Evolutionary conservation across 2,888 invertebrate species (phyloP), one percentile per base, ranked within the genome.

Genomic region (Galeopsomyia nigrocyanea): DNA sequence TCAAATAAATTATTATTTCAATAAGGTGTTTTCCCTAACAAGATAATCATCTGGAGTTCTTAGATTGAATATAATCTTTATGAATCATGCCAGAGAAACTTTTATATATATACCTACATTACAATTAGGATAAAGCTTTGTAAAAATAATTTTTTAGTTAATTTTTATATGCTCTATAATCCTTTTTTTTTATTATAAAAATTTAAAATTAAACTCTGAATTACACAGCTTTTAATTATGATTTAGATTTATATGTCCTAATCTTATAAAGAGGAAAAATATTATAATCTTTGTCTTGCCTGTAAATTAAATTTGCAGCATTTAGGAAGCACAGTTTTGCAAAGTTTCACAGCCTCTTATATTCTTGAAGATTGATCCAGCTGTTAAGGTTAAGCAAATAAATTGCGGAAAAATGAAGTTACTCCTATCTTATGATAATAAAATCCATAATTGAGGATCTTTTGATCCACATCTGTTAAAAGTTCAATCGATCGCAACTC

Each of bases 321-420:
- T 55, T 55, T 49, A 56, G 62, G 68, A 68, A 68, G 68, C 62
- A 62, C 62, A 62, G 50, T 56, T 51, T 60, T 17, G 16, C 16
- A 26, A 39, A 60, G 21, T 53, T 51, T 68, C 68, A 68, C 56
- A 68, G 56, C 49, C 68, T 55, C 26, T 66, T n/a, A n/a, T n/a
- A n/a, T n/a, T 47, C 47, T 60, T 62, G 21, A 49, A 53, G 17
- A 17, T 58, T 39, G 16, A 16, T 16, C 19, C 14, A 51, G 26
- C 26, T 22, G 22, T 16, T 16, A 66, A 66, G 39, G 49, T 66
- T 61, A 49, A 66, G 9, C 26, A 49, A n/a, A 31, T 6, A 19
- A 50, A 46, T 58, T 61, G 13, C 26, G 2, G 31, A 47, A 22
- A 47, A 66, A 49, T 65, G 50, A 55, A 66, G 46, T 13, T 49